phyloP scores from a whole-genome alignment of 2,797 vertebrate species.

The Strix occidentalis region DNA sequence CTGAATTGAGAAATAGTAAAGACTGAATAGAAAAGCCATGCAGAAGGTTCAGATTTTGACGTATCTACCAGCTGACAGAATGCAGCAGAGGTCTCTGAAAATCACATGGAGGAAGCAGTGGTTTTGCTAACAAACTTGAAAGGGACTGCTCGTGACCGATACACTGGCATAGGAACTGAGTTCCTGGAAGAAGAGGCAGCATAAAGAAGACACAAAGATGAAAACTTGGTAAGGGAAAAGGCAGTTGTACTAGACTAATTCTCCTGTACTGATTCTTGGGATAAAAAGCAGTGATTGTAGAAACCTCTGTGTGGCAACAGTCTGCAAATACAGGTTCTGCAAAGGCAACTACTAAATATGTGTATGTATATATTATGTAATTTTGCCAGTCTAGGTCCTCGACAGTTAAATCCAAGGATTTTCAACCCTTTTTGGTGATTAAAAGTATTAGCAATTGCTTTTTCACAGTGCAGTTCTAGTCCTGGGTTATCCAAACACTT shows the following conservation, averaged over 20 bases:
- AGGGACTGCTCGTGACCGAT: not conserved
- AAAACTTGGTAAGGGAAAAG: not conserved
- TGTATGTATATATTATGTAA: not conserved
- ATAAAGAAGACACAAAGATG: not conserved
- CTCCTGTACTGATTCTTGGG: not conserved
- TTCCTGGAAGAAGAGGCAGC: not conserved
- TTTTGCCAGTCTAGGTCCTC: not conserved
- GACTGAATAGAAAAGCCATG: not conserved
- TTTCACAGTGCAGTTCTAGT: not conserved
- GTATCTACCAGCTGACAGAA: not conserved
- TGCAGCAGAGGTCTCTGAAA: not conserved
- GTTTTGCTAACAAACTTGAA: not conserved
- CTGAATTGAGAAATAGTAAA: not conserved
- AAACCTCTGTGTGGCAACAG: not conserved
- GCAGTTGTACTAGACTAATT: not conserved
- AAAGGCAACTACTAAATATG: not conserved
- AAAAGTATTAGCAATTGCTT: not conserved
- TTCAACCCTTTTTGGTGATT: not conserved
- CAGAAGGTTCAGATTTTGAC: not conserved
- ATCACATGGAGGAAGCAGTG: not conserved
- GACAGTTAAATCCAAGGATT: not conserved
- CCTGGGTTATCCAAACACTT: not conserved
- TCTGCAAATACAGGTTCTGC: not conserved
- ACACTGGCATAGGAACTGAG: not conserved
- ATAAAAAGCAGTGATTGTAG: not conserved